Conservation (phyloP, 1,140 invertebrate genomes). For the Bombus ignitus region DNA sequence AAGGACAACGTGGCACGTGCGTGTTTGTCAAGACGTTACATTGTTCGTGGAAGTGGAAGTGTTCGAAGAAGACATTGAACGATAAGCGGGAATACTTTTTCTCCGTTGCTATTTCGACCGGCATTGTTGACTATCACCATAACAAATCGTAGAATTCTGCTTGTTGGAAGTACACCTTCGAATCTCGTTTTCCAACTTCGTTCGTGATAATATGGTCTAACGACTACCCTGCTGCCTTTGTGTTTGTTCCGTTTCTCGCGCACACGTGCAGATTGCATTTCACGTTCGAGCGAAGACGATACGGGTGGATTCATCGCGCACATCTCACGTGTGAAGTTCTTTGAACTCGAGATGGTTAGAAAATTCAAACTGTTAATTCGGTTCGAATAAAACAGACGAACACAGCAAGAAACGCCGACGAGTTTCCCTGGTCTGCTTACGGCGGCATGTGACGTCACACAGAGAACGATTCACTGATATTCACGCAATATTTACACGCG, state of each 20-base stretch:
- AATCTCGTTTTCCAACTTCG: not conserved
- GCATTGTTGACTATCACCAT: not conserved
- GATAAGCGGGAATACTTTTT: conserved; percentile 2
- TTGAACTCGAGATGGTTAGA: not conserved
- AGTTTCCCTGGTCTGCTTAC: not conserved
- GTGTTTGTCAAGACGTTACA: not conserved
- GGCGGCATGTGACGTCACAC: not conserved
- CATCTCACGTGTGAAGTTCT: not conserved
- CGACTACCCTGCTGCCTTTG: not conserved
- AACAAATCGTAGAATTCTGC: not conserved
- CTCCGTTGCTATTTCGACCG: not conserved
- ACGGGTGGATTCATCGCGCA: not conserved
- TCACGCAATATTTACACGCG: conserved; percentile 35
- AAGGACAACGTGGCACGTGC: not conserved
- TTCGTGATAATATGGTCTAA: not conserved
- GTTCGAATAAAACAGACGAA: not conserved
- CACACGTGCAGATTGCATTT: conserved; percentile 1
- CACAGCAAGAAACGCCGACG: not conserved
- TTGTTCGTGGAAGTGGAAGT: not conserved
- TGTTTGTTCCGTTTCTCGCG: not conserved
- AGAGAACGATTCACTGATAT: conserved; percentile 22
- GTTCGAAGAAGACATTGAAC: not conserved
- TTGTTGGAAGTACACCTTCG: not conserved
- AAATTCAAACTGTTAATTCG: not conserved
- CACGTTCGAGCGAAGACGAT: conserved; percentile 8